Evolutionary conservation across 2,797 vertebrate genomes (phyloP), one percentile per base, ranked within the genome.

Genomic region (Arnoldichthys spilopterus): DNA sequence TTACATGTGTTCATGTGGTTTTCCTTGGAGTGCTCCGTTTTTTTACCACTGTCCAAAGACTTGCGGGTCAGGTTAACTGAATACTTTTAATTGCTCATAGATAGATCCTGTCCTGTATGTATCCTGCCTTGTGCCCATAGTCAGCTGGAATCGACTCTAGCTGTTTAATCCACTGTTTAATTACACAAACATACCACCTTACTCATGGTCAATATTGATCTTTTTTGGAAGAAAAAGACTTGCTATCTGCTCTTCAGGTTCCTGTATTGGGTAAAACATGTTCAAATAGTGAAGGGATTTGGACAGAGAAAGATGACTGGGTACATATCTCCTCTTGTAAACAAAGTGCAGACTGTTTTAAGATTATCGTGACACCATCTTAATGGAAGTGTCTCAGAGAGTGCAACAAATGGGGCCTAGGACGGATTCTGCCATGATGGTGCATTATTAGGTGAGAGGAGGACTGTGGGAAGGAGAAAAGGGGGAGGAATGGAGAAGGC

Each of bases 361-460:
- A 66, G 85, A 73, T 85, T 91, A 92, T 92, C 90, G 85, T 90
- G 91, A 90, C 91, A 89, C 86, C 79, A 92, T 92, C 90, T 92
- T 90, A 92, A 92, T 92, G 89, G 89, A 92, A 91, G 86, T 81
- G 90, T 91, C 89, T 76, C 74, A 40, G 45, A 66, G 77, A 62
- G 79, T 84, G 84, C 84, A 89, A 91, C 86, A 87, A 89, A 92
- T 90, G 80, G 82, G 74, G 43, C n/a, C 49, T 22, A 37, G 79
- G 51, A 12, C 20, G n/a, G 67, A 24, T 11, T 54, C 22, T 8
- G 24, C 20, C 67, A 56, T 76, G 61, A 37, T 45, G 24, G 54
- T 6, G 73, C 77, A 59, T 72, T 67, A 56, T 66, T n/a, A 76
- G 75, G 71, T 34, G 59, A 72, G 54, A 22, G 61, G 49, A 7